Base-by-base conservation (phyloP, 2,113 vertebrate species). In the Sterna hirundo region DNA sequence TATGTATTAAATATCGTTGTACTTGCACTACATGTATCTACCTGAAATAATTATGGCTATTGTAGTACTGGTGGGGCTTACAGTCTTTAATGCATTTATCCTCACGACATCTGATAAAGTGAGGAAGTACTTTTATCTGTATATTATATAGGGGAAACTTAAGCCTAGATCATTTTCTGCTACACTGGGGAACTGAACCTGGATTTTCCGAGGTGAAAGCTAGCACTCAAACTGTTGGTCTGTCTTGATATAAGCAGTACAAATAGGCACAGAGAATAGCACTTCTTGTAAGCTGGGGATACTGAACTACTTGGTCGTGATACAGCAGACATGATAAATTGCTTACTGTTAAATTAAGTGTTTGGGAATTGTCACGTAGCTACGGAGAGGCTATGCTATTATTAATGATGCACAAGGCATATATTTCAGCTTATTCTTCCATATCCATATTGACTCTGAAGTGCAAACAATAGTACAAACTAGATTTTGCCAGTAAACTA, bases 381-480 rank as follows among this genome's bases (percentile, higher is more conserved):
- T 77, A 70, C 2, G 0, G 74, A 95, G 91, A 93, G 78, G 78
- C 66, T 72, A 83, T 0, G 3, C 78, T 90, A 16, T 93, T 95
- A 97, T 95, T 96, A 97, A 94, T 93, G 89, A 93, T 90, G 66
- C 66, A 88, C 74, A 47, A 85, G 75, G 82, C 60, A 91, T 83
- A 55, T 94, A 94, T 93, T 91, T 93, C 91, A 93, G 78, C 51
- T 94, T 86, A 86, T 91, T 96, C 89, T 95, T 97, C 91, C 94
- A 86, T 97, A 90, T 95, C 89, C 70, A 29, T 86, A 95, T 96
- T 95, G 92, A 96, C 82, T 96, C 68, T 51, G 75, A 93, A 96
- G 88, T 75, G 76, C 64, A 96, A 97, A 96, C 72, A 95, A 95
- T 86, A 94, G 92, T 75, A 83, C 71, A 94, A 93, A 83, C 88